Evolutionary conservation across 2,113 vertebrate genomes (phyloP), one percentile per base, ranked within the genome.

Genomic region (Ivindomyrus marchei): DNA sequence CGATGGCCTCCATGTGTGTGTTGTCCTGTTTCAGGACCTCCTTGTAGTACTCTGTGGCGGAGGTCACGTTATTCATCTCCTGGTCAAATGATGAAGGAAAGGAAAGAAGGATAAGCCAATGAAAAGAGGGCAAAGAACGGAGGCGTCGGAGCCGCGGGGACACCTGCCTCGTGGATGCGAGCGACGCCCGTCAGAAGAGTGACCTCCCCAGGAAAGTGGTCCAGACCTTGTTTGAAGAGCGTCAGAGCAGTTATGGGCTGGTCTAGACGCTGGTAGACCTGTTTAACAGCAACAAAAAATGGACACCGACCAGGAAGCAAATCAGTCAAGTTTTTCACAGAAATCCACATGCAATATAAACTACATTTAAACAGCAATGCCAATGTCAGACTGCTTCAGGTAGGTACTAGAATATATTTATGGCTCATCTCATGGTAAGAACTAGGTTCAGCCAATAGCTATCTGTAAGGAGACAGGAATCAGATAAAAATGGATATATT

Each of bases 21-120:
- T 97, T 99, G 94, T 99, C 98, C 92, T 99, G 98, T 93, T 98
- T 99, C 90, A 99, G 93, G 74, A 99, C 97, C 0, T 99, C 97
- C 95, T 97, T 99, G 93, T 99, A 99, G 95, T 97, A 97, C 88
- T 99, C 98, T 17, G 98, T 96, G 92, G 98, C 97, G 0, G 95
- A 95, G 4, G 96, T 93, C 45, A 97, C 97, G 91, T 97, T 96
- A 92, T 98, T 98, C 98, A 99, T 98, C 95, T 98, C 98, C 98
- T 99, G 91, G 24, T 70, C 53, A 89, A 90, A 91, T 17, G 85
- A 56, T 10, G 13, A 80, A 83, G 70, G 27, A 90, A 39, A 39
- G 3, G 42, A 1, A 80, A 89, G 45, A 89, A 87, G 3, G 46
- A 0, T 90, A 3, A 90, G 15, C 83, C 36, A 87, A 46, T 31